A percentile compares a stretch with the other conserved stretches of the same genome.
Conservation (phyloP, 2,113 vertebrate species). For the Protobothrops flavoviridis region DNA sequence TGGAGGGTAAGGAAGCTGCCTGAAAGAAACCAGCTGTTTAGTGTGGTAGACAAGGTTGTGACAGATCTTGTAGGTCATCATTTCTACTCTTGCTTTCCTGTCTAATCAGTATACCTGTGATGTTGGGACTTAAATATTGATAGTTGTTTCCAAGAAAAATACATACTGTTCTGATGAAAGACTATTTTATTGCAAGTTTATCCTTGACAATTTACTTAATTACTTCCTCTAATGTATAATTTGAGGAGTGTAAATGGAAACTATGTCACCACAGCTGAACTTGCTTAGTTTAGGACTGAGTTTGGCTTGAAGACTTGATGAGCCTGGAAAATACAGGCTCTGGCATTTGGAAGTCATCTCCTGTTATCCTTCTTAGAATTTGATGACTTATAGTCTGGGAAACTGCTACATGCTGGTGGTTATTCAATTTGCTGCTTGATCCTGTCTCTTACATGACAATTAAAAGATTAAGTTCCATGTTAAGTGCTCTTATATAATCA, state of each 20-base stretch:
- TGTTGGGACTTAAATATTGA: not conserved
- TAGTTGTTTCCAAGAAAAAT: not conserved
- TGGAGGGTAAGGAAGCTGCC: not conserved
- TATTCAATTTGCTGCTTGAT: not conserved
- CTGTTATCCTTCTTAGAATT: conserved; percentile 14
- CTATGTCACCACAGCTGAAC: not conserved
- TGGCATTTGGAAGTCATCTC: conserved; percentile 1
- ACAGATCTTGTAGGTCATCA: not conserved
- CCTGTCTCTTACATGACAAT: not conserved
- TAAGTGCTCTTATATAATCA: not conserved
- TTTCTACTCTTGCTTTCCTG: not conserved
- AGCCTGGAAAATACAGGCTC: conserved; percentile 13
- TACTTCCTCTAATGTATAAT: not conserved
- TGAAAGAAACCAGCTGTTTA: not conserved
- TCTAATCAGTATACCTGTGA: not conserved
- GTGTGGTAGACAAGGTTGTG: not conserved
- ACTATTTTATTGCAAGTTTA: not conserved
- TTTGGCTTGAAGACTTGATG: conserved; percentile 14
- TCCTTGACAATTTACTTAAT: not conserved
- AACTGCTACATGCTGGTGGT: not conserved
- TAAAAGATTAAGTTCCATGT: not conserved
- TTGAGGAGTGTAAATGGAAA: not conserved
- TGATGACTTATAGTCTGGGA: not conserved
- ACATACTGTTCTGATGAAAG: not conserved
- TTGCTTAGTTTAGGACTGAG: not conserved